These are phyloP conservation scores for Philopedon plagiatum DNA, from an alignment of 2,888 invertebrate species.

Conservation along the genomic window DNA sequence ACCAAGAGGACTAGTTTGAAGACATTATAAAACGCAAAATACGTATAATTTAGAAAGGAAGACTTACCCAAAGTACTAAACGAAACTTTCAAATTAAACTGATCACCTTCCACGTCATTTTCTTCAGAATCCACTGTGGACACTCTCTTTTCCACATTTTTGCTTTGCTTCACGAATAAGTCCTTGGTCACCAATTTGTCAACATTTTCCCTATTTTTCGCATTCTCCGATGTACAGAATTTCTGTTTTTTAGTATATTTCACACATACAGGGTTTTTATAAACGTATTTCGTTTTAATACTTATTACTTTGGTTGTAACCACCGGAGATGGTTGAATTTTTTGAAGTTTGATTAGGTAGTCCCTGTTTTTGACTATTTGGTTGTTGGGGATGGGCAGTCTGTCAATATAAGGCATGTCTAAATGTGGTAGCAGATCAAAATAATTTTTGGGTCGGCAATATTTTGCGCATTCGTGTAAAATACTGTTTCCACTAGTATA, in stretches of 20 bases:
- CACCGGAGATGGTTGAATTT: constrained; percentile 63
- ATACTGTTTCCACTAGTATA: constrained; percentile 16
- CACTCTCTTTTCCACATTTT: constrained; percentile 36
- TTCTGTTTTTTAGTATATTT: constrained; percentile 61
- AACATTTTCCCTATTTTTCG: constrained; percentile 52
- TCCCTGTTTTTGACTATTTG: constrained; percentile 15
- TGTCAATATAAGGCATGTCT: constrained; percentile 62
- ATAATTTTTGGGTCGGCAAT: constrained; percentile 64
- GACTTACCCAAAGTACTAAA: constrained; percentile 36
- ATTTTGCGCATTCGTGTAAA: constrained; percentile 57
- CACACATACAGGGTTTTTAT: constrained; percentile 65
- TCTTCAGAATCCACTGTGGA: constrained; percentile 22
- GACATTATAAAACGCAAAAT: background rate
- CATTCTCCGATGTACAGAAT: constrained; percentile 53
- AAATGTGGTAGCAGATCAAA: constrained; percentile 63
- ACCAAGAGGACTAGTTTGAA: no score
- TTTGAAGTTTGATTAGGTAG: constrained; percentile 9
- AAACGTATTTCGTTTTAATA: constrained; percentile 65
- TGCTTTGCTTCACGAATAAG: constrained; percentile 58
- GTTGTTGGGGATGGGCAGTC: constrained; percentile 60
- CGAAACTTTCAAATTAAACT: constrained; percentile 36
- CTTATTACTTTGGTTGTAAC: constrained; percentile 64
- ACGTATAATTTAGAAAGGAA: no score
- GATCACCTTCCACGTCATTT: constrained; percentile 16
- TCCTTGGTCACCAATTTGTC: constrained; percentile 64